Percentiles rank a stretch among this genome's conserved stretches.
These are phyloP conservation scores for Notothenia rossii DNA, from an alignment of 2,113 vertebrate genomes.

Conservation along the genomic window DNA sequence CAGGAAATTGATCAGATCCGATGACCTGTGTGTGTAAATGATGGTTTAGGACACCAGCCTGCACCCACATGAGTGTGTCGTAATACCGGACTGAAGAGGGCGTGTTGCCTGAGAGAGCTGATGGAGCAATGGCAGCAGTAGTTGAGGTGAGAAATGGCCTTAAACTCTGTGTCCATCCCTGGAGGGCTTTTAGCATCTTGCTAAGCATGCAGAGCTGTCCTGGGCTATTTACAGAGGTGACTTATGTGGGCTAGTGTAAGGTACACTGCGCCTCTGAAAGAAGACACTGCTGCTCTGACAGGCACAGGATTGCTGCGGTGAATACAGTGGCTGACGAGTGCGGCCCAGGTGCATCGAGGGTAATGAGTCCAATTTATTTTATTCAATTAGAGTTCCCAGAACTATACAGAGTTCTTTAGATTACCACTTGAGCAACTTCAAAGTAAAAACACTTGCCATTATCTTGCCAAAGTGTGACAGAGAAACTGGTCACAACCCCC, in stretches of 20 bases:
- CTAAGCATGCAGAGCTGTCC: conserved; percentile 63
- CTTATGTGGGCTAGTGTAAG: conserved; percentile 61
- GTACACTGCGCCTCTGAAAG: conserved; percentile 71
- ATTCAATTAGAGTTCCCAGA: neutral
- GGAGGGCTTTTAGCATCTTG: conserved; percentile 55
- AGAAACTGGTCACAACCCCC: neutral
- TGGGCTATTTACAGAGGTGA: conserved; percentile 76
- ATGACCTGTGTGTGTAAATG: conserved; percentile 55
- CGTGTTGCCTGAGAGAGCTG: conserved; percentile 26
- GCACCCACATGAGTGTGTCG: conserved; percentile 13
- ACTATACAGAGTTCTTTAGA: too few relatives aligned
- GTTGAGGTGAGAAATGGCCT: conserved; percentile 37
- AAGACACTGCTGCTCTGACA: conserved; percentile 71
- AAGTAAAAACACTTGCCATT: neutral
- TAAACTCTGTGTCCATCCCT: conserved; percentile 31
- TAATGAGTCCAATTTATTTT: conserved; percentile 9
- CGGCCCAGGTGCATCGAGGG: conserved; percentile 36
- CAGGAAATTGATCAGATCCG: conserved; percentile 62
- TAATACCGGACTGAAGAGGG: conserved; percentile 1
- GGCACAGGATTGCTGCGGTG: conserved; percentile 42
- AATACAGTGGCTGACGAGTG: conserved; percentile 40
- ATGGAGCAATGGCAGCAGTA: conserved; percentile 12
- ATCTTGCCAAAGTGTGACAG: neutral
- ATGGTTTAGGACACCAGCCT: conserved; percentile 52
- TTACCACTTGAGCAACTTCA: neutral